Base-by-base conservation (phyloP, 2,888 invertebrate genomes). In the Syrphus vitripennis region DNA sequence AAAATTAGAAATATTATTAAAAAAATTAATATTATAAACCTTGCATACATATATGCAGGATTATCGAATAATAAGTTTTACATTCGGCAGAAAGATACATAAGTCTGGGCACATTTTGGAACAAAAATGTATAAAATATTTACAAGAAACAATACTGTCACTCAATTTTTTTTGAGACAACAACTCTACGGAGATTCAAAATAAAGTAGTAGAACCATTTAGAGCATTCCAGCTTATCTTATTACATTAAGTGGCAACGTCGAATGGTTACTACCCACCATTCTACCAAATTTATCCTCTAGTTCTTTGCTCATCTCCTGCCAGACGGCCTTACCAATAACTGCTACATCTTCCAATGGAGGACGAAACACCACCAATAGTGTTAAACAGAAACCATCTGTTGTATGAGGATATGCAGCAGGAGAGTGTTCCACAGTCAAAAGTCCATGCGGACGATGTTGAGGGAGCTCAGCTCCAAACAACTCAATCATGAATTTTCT, bases 321-420 rank as follows among this genome's bases (percentile, higher is more conserved):
- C 98, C 98, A 98, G 14, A 96, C 95, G 93, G 97, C 98, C 92
- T 97, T 97, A 77, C 97, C 97, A 90, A 96, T 96, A 4, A 97
- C 94, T 10, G 96, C 95, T 0, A 97, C 97, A 90, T 97, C 97
- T 93, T 98, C 98, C 31, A 98, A 93, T 0, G 97, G 96, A 37
- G 96, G 95, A 88, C 97, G 94, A 90, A 98, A 97, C 1, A 97
- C 96, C 14, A 98, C 96, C 63, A 98, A 93, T 45, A 98, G 91
- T 55, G 97, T 96, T 21, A 98, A 92, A 89, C 97, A 97, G 78
- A 96, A 94, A 0, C 98, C 98, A 93, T 98, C 97, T 75, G 93
- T 90, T 72, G 94, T 93, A 82, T 90, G 89, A 5, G 91, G 93
- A 45, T 92, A 90, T 10, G 93, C 90, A 14, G 93, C 92, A 2